Evolutionary conservation across 2,797 vertebrate species (phyloP).

Genomic region (Peromyscus eremicus): DNA sequence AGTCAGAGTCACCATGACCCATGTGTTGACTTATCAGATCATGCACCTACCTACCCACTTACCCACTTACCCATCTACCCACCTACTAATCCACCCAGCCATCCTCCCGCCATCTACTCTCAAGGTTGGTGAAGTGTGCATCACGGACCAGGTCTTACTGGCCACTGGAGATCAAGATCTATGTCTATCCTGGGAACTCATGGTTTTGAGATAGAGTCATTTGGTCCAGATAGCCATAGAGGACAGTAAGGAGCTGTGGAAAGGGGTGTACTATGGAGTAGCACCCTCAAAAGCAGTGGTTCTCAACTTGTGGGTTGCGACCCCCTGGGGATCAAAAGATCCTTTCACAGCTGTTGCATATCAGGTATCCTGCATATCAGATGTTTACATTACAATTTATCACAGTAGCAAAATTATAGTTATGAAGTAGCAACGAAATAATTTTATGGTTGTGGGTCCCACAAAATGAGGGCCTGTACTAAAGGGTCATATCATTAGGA

Average conservation of each 20-base stretch:
- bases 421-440: neutral
- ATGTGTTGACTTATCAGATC: neutral
- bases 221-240: accelerated
- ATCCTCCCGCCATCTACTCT: neutral
- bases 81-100: neutral
- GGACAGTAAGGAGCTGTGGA: accelerated
- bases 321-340: neutral
- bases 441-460: neutral
- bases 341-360: neutral
- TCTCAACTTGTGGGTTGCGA: neutral
- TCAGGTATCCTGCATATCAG: neutral
- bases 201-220: neutral
- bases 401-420: neutral
- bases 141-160: accelerated
- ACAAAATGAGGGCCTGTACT: neutral
- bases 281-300: neutral
- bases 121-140: too few species aligned
- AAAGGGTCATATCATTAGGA: neutral
- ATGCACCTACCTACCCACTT: neutral
- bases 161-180: too few species aligned
- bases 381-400: neutral
- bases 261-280: neutral
- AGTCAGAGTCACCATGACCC: accelerated
- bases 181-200: neutral
- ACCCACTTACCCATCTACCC: neutral